A percentile compares a stretch with the other conserved stretches of the same genome.
Conservation (phyloP, 2,113 vertebrate genomes). For the Acinonyx jubatus region DNA sequence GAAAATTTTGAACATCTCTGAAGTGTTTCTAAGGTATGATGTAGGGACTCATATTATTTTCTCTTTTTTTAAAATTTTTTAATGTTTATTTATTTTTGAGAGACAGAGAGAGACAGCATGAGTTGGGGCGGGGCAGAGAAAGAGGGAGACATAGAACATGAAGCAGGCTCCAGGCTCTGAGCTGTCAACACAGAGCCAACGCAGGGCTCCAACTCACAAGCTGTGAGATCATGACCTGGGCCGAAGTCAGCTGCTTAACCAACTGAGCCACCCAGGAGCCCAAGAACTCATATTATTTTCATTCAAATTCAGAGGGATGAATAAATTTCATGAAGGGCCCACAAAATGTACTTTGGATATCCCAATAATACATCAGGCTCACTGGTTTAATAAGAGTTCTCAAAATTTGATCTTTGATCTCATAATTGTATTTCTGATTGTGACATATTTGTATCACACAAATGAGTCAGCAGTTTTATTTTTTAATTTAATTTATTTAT, state of each 20-base stretch:
- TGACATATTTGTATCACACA: slow-evolving; percentile 1
- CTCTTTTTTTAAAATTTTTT: not conserved
- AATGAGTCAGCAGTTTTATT: not conserved
- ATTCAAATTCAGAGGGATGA: not conserved
- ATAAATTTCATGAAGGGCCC: not conserved
- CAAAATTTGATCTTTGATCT: slow-evolving; percentile 11
- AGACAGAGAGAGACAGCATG: no score
- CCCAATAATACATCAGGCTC: not conserved
- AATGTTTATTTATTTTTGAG: no score
- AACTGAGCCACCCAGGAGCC: no score
- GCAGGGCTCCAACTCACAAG: no score
- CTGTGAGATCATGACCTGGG: no score
- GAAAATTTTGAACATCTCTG: slow-evolving; percentile 71
- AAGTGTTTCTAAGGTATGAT: slow-evolving; percentile 65
- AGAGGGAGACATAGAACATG: no score
- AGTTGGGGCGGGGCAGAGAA: no score
- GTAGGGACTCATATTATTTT: slow-evolving; percentile 58
- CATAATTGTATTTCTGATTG: not conserved
- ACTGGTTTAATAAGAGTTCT: not conserved
- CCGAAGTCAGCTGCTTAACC: no score
- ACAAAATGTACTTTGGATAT: not conserved
- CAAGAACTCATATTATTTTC: slow-evolving; percentile 48
- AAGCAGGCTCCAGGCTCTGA: no score
- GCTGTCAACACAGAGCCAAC: no score
- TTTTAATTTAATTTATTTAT: no score